Percentiles rank a stretch among this genome's conserved stretches.
These are phyloP conservation scores for Phymatocera aterrima DNA, from an alignment of 2,888 invertebrate genomes.

Conservation along the genomic window DNA sequence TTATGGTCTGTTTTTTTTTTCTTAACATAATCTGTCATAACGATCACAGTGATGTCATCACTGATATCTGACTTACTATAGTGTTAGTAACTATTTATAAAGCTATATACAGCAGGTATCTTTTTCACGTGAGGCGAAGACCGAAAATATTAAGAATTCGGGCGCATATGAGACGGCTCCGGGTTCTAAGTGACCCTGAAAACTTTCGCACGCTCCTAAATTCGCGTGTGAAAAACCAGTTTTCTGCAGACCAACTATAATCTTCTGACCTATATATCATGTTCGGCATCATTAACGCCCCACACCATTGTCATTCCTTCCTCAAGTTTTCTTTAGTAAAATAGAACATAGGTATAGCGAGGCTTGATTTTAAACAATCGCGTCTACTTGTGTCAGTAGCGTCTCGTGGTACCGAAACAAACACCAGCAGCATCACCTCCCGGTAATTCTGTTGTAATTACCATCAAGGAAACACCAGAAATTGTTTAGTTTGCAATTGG, in stretches of 20 bases:
- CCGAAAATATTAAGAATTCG: too few relatives aligned
- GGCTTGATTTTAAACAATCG: conserved; percentile 5
- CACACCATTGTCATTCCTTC: conserved; percentile 6
- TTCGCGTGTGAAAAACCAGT: conserved; percentile 31
- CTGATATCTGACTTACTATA: too few relatives aligned
- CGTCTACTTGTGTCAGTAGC: neutral
- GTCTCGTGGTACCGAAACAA: neutral
- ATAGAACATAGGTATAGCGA: neutral
- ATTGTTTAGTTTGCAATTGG: neutral
- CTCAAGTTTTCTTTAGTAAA: neutral
- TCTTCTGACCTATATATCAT: conserved; percentile 11
- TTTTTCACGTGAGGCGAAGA: too few relatives aligned
- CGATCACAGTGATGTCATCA: too few relatives aligned
- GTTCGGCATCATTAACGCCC: conserved; percentile 5
- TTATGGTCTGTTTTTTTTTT: too few relatives aligned
- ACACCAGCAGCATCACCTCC: too few relatives aligned
- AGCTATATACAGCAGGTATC: too few relatives aligned
- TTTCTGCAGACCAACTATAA: conserved; percentile 22
- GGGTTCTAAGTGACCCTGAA: neutral
- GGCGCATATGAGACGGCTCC: neutral
- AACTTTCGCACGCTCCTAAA: conserved; percentile 22
- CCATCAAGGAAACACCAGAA: neutral
- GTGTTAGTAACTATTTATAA: too few relatives aligned
- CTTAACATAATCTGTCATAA: too few relatives aligned
- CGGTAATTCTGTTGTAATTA: too few relatives aligned